phyloP scores from a whole-genome alignment of 2,797 vertebrate genomes.

The Mus caroli region DNA sequence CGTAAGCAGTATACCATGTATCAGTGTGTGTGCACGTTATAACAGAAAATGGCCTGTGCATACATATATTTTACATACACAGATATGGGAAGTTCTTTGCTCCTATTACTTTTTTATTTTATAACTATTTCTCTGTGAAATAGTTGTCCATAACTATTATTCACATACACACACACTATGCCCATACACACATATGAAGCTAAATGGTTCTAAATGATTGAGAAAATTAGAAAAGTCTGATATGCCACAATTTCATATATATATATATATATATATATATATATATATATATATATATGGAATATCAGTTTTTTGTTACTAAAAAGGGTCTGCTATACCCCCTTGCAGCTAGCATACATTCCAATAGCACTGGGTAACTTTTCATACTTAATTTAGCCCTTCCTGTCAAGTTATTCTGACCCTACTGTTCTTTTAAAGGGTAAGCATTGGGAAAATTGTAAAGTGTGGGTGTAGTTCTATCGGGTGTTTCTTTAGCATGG shows the following conservation, averaged over 20 bases:
- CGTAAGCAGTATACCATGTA: not conserved
- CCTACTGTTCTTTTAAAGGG: not conserved
- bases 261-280: too few relatives aligned
- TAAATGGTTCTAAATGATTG: not conserved
- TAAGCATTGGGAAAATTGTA: not conserved
- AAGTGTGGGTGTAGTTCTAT: slow-evolving; percentile 7
- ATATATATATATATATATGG: not conserved
- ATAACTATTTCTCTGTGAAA: slow-evolving; percentile 52
- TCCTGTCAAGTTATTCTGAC: slow-evolving; percentile 11
- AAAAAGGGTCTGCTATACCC: not conserved
- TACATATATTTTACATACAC: slow-evolving; percentile 7
- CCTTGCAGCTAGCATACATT: not conserved
- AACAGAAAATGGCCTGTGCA: not conserved
- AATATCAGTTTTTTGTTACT: not conserved
- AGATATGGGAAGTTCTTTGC: not conserved
- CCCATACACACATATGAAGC: not conserved
- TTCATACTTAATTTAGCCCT: not conserved
- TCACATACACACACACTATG: not conserved
- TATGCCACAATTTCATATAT: not conserved
- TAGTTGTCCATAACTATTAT: not conserved
- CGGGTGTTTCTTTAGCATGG: not conserved
- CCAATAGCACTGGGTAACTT: not conserved
- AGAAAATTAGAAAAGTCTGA: slow-evolving; percentile 17
- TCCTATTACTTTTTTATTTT: not conserved
- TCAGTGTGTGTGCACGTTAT: not conserved